phyloP scores from a whole-genome alignment of 35 echinoderm and acorn worm species.

The Lytechinus pictus region DNA sequence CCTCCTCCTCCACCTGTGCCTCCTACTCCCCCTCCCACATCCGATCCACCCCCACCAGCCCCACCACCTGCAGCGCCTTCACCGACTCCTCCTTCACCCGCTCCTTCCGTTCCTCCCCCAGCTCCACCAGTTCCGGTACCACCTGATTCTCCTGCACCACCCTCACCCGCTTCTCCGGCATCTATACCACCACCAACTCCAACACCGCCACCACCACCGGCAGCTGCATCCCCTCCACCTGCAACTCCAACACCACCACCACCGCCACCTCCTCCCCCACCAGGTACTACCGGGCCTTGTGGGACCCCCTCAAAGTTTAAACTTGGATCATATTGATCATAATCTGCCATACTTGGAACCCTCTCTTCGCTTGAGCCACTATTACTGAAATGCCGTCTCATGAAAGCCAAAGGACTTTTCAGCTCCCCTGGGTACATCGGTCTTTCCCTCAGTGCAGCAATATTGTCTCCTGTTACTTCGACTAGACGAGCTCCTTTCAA shows the following conservation, averaged over 20 bases:
- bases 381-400: background rate
- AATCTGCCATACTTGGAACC: background rate
- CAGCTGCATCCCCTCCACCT: background rate
- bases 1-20: background rate
- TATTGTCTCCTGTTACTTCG: background rate
- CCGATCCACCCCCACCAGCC: background rate
- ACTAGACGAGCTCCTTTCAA: background rate
- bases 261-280: background rate
- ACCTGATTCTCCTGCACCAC: background rate
- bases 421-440: background rate
- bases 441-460: background rate
- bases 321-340: background rate
- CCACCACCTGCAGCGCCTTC: background rate
- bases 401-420: background rate
- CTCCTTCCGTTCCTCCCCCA: background rate
- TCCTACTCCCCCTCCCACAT: background rate
- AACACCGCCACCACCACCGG: background rate
- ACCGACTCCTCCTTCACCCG: background rate
- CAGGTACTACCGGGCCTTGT: background rate
- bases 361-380: constrained; percentile 15
- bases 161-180: background rate
- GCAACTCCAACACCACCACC: background rate
- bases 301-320: background rate
- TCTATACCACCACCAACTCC: background rate
- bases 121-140: background rate